Conservation (phyloP, 2,888 invertebrate genomes). For the Nomada goodeniana region DNA sequence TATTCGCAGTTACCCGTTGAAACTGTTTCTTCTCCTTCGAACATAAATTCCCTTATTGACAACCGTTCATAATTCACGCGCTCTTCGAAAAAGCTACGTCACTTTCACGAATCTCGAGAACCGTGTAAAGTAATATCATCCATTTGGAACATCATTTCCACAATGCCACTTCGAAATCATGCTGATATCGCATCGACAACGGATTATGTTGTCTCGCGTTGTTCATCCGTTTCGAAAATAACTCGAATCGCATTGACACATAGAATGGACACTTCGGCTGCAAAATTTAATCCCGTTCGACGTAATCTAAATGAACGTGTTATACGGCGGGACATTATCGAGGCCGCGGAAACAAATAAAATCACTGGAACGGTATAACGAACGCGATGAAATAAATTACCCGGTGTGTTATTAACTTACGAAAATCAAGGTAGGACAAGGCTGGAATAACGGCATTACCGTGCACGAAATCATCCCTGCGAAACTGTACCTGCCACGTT, state of each 20-base stretch:
- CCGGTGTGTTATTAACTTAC: slow-evolving; percentile 30
- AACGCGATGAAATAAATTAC: slow-evolving; percentile 39
- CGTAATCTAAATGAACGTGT: slow-evolving; percentile 48
- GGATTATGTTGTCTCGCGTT: slow-evolving; percentile 5
- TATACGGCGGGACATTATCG: slow-evolving; percentile 27
- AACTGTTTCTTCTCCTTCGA: neutral
- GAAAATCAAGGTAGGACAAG: slow-evolving; percentile 33
- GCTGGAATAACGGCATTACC: slow-evolving; percentile 21
- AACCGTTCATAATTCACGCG: too few relatives aligned
- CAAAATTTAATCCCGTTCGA: slow-evolving; percentile 46
- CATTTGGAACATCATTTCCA: neutral
- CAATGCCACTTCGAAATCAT: neutral
- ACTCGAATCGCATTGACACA: neutral
- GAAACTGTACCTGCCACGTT: neutral
- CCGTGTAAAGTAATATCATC: neutral
- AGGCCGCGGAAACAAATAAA: slow-evolving; percentile 33
- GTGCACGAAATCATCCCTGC: slow-evolving; percentile 18
- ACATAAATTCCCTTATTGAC: neutral
- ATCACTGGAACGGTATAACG: slow-evolving; percentile 7
- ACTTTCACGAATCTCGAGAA: too few relatives aligned
- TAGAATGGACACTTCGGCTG: slow-evolving; percentile 13
- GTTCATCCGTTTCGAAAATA: slow-evolving; percentile 14
- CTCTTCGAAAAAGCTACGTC: too few relatives aligned
- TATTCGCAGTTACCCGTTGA: too few relatives aligned
- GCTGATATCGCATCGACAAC: neutral